phyloP scores from a whole-genome alignment of 2,888 invertebrate genomes.

The Xylophagus ater region DNA sequence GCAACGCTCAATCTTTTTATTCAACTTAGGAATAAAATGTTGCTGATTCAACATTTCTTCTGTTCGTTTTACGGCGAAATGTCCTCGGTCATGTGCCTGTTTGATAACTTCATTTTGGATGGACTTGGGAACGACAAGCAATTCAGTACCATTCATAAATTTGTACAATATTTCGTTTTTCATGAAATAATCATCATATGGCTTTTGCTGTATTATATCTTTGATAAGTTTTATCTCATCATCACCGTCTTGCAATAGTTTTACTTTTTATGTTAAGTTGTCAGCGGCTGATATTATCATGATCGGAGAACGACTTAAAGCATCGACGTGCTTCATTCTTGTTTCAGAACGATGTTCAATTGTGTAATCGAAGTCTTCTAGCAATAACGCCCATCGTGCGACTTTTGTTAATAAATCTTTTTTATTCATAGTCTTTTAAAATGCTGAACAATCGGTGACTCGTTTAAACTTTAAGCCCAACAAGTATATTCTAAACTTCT shows the following conservation, averaged over 20 bases:
- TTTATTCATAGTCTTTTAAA: slow-evolving; percentile 27
- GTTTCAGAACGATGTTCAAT: slow-evolving; percentile 19
- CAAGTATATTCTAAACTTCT: slow-evolving; percentile 1
- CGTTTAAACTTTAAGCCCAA: slow-evolving; percentile 25
- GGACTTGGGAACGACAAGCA: slow-evolving; percentile 12
- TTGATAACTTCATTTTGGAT: slow-evolving; percentile 11
- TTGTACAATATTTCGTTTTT: slow-evolving; percentile 10
- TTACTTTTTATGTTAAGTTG: neutral
- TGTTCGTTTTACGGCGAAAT: slow-evolving; percentile 10
- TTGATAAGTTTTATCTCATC: neutral
- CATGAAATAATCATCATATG: slow-evolving; percentile 4
- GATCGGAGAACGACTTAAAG: slow-evolving; percentile 16
- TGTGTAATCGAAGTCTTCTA: slow-evolving; percentile 20
- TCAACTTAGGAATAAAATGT: slow-evolving; percentile 7
- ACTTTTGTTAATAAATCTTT: slow-evolving; percentile 22
- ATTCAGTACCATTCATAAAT: slow-evolving; percentile 2
- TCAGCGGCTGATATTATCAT: neutral
- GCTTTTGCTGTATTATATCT: neutral
- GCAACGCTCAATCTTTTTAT: neutral
- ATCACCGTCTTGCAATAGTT: neutral
- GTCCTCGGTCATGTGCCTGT: slow-evolving; percentile 8
- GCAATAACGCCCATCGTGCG: slow-evolving; percentile 17
- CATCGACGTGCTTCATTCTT: slow-evolving; percentile 17
- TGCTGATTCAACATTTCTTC: neutral
- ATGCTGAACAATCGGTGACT: slow-evolving; percentile 27